Evolutionary conservation across 92 coral and sea anemone species (phyloP), one percentile per base, ranked within the genome.

Genomic region (Zoanthus sociatus): DNA sequence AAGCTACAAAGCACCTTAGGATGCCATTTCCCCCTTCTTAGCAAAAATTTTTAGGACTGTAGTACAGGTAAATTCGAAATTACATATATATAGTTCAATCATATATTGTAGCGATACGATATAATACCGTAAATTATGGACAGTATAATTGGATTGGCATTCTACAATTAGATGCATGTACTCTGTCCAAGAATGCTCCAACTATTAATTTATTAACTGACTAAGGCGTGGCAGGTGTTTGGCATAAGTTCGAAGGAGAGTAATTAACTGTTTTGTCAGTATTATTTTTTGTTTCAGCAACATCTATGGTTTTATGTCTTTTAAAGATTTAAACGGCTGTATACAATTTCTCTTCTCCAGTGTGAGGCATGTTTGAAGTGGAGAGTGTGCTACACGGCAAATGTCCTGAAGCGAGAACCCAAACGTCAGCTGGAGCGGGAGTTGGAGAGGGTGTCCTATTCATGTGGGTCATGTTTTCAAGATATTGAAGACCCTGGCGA

Each of bases 361-460:
- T 87, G 84, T 77, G 90, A 87, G 7, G 89, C 48, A 17, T 87
- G 84, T 77, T 78, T 87, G 77, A 87, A 87, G 78, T 87, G 78
- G 79, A 78, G 84, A 66, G 89, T 87, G 1, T 84, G 84, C 51
- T 87, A 78, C 64, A 56, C 89, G 13, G 66, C 73, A 16, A 71
- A 51, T 21, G 78, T 78, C 6, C 84, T 87, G 30, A 87, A 77
- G 58, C 48, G 63, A 6, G 46, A 66, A 21, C 4, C 77, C 26
- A 77, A 45, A 87, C 89, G 45, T 66, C 61, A 87, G 78, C 84
- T 87, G 58, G 89, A 78, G 68, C 21, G 79, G 16, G 84, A 86
- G 50, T 58, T 86, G 73, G 89, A 77, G 16, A 66, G 60, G n/a
- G 16, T 86, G 10, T 76, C 89, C 5, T 87, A 60, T 60, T 87